Conservation (phyloP, 1,140 invertebrate species). For the Lepidurus arcticus region DNA sequence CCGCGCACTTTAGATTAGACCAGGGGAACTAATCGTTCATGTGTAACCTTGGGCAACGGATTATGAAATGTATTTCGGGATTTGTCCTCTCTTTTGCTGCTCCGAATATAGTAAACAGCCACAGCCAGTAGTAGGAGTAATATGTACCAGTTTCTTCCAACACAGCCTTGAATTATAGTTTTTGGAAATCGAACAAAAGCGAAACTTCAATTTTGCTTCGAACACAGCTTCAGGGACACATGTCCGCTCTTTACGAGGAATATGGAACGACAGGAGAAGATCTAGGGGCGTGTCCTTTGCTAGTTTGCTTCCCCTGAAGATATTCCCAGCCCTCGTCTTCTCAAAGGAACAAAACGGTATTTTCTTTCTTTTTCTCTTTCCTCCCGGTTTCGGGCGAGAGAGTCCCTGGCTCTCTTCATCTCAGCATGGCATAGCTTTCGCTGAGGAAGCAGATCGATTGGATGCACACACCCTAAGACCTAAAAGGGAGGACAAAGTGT, state of each 20-base stretch:
- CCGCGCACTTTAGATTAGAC: not conserved
- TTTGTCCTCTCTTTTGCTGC: not conserved
- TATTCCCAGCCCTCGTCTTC: not conserved
- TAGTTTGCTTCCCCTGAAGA: not conserved
- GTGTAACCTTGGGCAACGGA: not conserved
- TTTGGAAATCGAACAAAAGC: too few species aligned
- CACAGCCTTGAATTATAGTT: too few species aligned
- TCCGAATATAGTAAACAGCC: not conserved
- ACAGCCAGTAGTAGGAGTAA: too few species aligned
- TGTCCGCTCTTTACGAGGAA: not conserved
- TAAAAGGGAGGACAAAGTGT: slow-evolving; percentile 4
- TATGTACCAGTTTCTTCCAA: too few species aligned
- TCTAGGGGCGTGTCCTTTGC: not conserved
- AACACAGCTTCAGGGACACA: not conserved
- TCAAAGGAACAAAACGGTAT: not conserved
- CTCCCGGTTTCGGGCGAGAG: not conserved
- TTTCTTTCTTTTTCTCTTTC: not conserved
- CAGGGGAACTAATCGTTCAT: not conserved
- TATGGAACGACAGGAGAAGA: not conserved
- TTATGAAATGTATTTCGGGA: not conserved
- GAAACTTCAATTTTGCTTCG: too few species aligned
- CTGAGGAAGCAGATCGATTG: not conserved
- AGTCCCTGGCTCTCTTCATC: slow-evolving; percentile 1
- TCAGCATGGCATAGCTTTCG: not conserved
- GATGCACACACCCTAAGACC: not conserved